A percentile compares a stretch with the other conserved stretches of the same genome.
These are phyloP conservation scores for Argentina silus DNA, from an alignment of 2,797 vertebrate genomes.

Conservation along the genomic window DNA sequence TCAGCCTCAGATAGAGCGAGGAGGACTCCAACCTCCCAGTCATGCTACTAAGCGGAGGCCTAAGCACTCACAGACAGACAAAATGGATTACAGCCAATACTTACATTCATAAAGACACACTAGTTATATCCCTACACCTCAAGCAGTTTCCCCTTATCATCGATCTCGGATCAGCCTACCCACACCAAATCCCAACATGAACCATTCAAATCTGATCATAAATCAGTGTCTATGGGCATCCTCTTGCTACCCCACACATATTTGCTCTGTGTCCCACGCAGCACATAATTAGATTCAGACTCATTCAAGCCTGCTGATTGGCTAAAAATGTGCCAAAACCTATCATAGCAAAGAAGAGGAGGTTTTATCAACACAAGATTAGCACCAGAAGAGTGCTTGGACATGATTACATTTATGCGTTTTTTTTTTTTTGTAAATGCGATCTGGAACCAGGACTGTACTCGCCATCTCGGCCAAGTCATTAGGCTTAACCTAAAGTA, in stretches of 20 bases:
- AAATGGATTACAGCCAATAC: constrained; percentile 40
- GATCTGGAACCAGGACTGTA: constrained; percentile 38
- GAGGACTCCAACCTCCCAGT: constrained; percentile 37
- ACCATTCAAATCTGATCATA: no score
- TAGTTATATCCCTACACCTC: constrained; percentile 13
- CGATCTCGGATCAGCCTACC: no score
- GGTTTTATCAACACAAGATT: constrained; percentile 62
- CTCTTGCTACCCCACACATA: constrained; percentile 10
- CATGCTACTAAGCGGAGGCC: constrained; percentile 30
- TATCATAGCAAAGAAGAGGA: constrained; percentile 56
- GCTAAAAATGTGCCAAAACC: constrained; percentile 73
- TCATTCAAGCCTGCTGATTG: constrained; percentile 70
- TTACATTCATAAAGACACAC: constrained; percentile 21
- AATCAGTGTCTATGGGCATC: no score
- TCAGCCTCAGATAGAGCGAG: constrained; percentile 33
- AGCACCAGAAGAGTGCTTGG: constrained; percentile 50
- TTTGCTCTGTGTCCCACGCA: background rate
- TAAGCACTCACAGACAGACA: constrained; percentile 37
- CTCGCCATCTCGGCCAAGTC: constrained; percentile 43
- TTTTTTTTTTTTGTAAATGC: constrained; percentile 24
- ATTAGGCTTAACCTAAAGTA: constrained; percentile 43
- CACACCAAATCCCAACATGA: no score
- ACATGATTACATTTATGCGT: constrained; percentile 46
- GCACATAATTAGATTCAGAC: constrained; percentile 48
- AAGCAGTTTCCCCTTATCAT: background rate